Base-by-base conservation (phyloP, 2,888 invertebrate species). In the Drosophila flavopinicola region DNA sequence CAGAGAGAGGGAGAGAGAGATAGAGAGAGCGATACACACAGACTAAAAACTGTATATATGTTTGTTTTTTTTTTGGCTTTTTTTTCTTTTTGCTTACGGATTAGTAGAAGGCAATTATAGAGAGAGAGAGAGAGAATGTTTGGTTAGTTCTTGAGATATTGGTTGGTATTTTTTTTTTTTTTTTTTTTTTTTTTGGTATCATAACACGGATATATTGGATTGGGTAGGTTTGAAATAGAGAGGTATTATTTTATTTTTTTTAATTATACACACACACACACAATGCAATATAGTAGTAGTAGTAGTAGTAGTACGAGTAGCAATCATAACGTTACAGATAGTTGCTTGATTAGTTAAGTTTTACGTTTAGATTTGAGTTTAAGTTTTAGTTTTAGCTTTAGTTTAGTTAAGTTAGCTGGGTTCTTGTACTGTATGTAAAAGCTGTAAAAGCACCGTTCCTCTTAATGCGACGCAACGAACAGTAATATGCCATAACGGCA, bases 401-500 rank as follows among this genome's bases (percentile, higher is more conserved):
- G 44, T 41, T 47, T 33, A 33, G 45, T 37, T 38, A 48, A 32
- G 41, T 54, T 42, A 66, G 45, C 64, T 63, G 61, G 56, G 38
- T 53, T 66, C 42, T 60, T 54, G 68, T 51, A 73, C 60, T 59
- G 39, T 44, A 51, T 41, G 41, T 27, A 59, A 37, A 66, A 72
- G 49, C 65, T 78, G 49, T 71, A 79, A 78, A 78, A 74, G 84
- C 84, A 89, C 87, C 93, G 92, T 93, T 96, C 96, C 96, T 96
- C 95, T 96, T 96, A 93, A 96, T 96, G 93, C 96, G 95, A 93
- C 96, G 94, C 91, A 96, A 94, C 87, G 96, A 94, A 92, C 95
- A 95, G 94, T 96, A 96, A 93, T 96, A 95, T 90, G 96, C 95
- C 95, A 96, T 95, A 90, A 96, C 96, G 88, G 96, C 96, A 90